These are phyloP conservation scores for Holcopasites calliopsidis DNA, from an alignment of 1,140 invertebrate species.

Conservation along the genomic window DNA sequence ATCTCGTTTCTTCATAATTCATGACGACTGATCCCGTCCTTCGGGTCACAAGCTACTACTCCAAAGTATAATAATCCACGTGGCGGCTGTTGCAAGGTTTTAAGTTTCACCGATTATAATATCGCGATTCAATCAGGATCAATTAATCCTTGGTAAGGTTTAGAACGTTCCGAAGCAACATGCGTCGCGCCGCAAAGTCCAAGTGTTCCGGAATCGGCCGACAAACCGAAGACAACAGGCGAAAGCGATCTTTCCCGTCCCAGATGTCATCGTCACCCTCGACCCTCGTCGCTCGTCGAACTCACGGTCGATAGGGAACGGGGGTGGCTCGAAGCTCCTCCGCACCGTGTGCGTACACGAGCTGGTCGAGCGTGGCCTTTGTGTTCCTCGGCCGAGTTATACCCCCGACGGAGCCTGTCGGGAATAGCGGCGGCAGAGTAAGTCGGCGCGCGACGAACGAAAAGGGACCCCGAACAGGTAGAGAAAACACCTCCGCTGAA, in stretches of 20 bases:
- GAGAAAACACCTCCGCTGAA: constrained; percentile 53
- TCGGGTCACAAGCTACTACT: no score
- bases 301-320: constrained; percentile 28
- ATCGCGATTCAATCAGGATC: no score
- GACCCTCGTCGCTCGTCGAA: constrained; percentile 28
- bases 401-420: constrained; percentile 42
- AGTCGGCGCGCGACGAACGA: constrained; percentile 54
- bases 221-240: no score
- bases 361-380: constrained; percentile 18
- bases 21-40: no score
- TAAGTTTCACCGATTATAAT: no score
- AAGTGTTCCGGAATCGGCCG: no score
- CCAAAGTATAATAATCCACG: no score
- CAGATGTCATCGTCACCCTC: constrained; percentile 27
- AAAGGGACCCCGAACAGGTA: constrained; percentile 51
- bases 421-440: constrained; percentile 38
- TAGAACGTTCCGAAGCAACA: no score
- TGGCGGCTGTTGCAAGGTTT: no score
- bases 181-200: no score
- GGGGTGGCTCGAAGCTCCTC: not conserved
- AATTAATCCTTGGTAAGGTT: no score
- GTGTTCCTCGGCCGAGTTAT: constrained; percentile 29
- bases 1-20: not conserved
- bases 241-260: not conserved
- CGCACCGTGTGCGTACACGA: constrained; percentile 14